Conservation (phyloP, 1,140 invertebrate genomes). For the Melanaphis sacchari region DNA sequence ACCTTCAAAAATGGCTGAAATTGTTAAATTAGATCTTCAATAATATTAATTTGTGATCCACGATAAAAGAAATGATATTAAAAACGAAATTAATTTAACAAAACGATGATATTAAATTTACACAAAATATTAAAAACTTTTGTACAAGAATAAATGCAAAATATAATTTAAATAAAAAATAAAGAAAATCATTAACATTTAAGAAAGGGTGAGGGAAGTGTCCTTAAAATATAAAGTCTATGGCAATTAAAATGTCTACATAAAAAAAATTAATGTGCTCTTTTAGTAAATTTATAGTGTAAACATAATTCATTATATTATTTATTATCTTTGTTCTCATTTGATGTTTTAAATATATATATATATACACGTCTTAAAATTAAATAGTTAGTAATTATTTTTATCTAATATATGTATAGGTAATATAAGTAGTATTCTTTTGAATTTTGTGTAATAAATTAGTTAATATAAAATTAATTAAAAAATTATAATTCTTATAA, state of each 20-base stretch:
- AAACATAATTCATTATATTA: conserved; percentile 29
- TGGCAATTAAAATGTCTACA: conserved; percentile 43
- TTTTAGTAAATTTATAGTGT: background rate
- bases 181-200: conserved; percentile 1
- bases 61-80: too few relatives aligned
- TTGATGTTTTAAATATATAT: background rate
- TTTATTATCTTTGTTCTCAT: background rate
- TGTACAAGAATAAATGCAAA: background rate
- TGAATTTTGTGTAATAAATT: background rate
- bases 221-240: conserved; percentile 34
- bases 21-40: background rate
- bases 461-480: background rate
- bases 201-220: conserved; percentile 21
- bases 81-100: background rate
- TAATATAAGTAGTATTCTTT: background rate
- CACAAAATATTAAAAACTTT: background rate
- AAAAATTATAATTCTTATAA: background rate
- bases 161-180: conserved; percentile 19
- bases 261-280: conserved; percentile 17
- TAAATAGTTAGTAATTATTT: background rate
- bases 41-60: background rate
- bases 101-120: background rate
- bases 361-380: background rate
- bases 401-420: background rate
- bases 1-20: background rate